Evolutionary conservation across 2,113 vertebrate species (phyloP), one percentile per base, ranked within the genome.

Genomic region (Silurus meridionalis): DNA sequence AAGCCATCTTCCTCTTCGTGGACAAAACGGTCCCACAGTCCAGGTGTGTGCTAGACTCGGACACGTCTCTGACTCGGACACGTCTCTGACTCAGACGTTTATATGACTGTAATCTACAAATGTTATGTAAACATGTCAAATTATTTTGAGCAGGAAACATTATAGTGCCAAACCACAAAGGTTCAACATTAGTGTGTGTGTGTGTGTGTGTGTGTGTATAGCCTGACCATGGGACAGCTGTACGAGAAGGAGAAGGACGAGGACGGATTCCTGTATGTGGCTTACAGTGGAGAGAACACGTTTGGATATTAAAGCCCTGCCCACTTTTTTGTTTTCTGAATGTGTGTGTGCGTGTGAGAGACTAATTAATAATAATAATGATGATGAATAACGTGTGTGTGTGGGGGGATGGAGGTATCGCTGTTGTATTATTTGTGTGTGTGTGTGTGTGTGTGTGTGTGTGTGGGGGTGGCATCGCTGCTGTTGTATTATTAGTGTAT

Each of bases 11-110:
- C 93, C 96, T 99, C 87, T 99, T 99, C 67, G 97, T 99, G 72
- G 98, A 99, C 92, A 99, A 99, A 94, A 99, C 97, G 15, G 98
- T 99, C 64, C 98, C 98, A 53, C 98, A 99, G n/a, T 99, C 98
- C 93, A 99, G 98, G 97, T 99, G 90, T 96, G 95, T 80, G 13
- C 8, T 19, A 6, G 17, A 17, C 19, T 7, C 19, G 13, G 6
- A 17, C 60, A 5, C 19, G 60, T 61, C 17, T 37, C 13, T 57
- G 55, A 57, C 8, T 57, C 55, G 37, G 4, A 66, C 64, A 69
- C 11, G 8, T 8, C 61, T 23, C 21, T 9, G 3, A 63, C 21
- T 21, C 60, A 3, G 37, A 37, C 37, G 2, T 37, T 37, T 37
- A 37, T 37, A 37, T 37, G 37, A 37, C 37, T 37, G 37, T 37